These are phyloP conservation scores for Montifringilla adamsi DNA, from an alignment of 2,113 vertebrate genomes.

Conservation along the genomic window DNA sequence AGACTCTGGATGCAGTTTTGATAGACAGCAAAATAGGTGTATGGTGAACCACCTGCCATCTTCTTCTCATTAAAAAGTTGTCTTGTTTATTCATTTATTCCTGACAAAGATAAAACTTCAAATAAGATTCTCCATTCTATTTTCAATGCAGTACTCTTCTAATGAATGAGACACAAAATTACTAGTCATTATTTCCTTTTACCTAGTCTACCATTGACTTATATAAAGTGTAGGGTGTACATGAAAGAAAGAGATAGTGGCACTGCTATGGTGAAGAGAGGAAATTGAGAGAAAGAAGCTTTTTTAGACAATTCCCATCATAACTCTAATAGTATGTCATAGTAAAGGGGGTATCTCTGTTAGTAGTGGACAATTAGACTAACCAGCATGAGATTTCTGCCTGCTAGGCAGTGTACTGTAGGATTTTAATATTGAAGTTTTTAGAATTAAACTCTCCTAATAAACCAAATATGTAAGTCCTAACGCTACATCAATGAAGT, in stretches of 20 bases:
- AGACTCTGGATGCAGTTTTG: neutral
- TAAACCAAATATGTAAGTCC: neutral
- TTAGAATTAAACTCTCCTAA: neutral
- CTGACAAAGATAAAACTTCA: neutral
- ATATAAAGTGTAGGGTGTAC: neutral
- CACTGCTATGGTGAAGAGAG: neutral
- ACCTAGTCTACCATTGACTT: constrained; percentile 39
- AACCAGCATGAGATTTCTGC: neutral
- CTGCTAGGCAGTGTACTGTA: neutral
- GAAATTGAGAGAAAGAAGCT: neutral
- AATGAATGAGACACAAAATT: constrained; percentile 7
- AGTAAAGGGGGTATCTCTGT: neutral
- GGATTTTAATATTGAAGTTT: neutral
- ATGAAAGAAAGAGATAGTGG: neutral
- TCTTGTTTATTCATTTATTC: constrained; percentile 24
- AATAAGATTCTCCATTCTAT: neutral
- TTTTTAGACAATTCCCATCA: neutral
- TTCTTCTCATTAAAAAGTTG: neutral
- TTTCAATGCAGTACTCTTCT: constrained; percentile 12
- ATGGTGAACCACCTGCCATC: neutral
- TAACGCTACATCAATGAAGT: neutral
- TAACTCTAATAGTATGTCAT: neutral
- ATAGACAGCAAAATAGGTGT: neutral
- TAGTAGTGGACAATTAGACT: neutral
- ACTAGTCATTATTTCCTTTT: constrained; percentile 30